Percentiles rank a stretch among this genome's conserved stretches.
Conservation (phyloP, 2,888 invertebrate genomes). For the Trissolcus japonicus region DNA sequence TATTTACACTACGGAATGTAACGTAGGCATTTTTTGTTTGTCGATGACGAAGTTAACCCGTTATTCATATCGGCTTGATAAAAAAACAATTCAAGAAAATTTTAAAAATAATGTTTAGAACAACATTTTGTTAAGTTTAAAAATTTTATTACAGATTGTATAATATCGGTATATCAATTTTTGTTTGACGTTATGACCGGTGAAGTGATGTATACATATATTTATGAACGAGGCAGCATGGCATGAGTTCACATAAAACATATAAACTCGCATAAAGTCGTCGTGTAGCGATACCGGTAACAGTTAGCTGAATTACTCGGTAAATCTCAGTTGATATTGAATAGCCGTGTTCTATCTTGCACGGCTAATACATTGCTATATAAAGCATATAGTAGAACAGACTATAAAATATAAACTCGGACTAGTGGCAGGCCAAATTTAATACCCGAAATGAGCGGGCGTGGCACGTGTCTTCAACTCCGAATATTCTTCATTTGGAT, state of each 20-base stretch:
- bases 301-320: conserved; percentile 68
- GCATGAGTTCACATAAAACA: conserved; percentile 43
- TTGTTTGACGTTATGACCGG: conserved; percentile 17
- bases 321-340: conserved; percentile 69
- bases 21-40: conserved; percentile 23
- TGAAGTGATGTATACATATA: conserved; percentile 24
- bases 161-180: no score
- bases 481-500: conserved; percentile 32
- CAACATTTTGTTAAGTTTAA: not conserved
- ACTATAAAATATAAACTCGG: conserved; percentile 57
- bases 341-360: conserved; percentile 67
- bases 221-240: conserved; percentile 39
- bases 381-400: conserved; percentile 48
- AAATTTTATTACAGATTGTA: no score
- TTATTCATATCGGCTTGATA: no score
- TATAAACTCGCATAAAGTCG: conserved; percentile 50
- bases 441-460: conserved; percentile 70
- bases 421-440: conserved; percentile 68
- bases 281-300: conserved; percentile 61
- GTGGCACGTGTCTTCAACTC: conserved; percentile 34
- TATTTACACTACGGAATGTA: conserved; percentile 28
- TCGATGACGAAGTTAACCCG: conserved; percentile 36
- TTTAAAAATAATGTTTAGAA: not conserved
- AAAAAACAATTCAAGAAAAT: not conserved
- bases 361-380: conserved; percentile 55